Base-by-base conservation (phyloP, 1,140 invertebrate species). In the Trinorchestia longiramus region DNA sequence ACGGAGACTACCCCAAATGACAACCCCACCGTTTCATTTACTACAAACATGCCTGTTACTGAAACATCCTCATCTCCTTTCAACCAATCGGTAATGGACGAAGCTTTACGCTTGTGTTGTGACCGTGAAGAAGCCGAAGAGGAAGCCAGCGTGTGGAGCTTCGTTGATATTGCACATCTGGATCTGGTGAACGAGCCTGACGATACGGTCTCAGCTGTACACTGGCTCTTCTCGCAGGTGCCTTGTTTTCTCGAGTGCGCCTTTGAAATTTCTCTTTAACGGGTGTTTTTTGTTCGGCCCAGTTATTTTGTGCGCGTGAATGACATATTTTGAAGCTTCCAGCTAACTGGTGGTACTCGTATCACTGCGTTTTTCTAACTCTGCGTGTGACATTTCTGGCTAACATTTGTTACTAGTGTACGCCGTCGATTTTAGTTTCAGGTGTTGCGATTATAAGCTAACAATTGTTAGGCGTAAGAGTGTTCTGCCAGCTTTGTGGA, bases 161-260 rank as follows among this genome's bases (percentile, higher is more conserved):
- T 96, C 40, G 95, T 91, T 36, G 95, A 91, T 36, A 47, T 96
- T 47, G 95, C 95, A 0, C 11, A 91, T 43, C 77, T 96, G 41
- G 95, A 96, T 44, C 95, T 96, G 43, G 45, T 47, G n/a, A 57
- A 90, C 43, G 95, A 91, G 36, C 87, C 47, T 44, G 95, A 96
- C 45, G 95, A 96, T 8, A 91, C 95, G 15, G 47, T 96, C 87
- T 47, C 62, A 41, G 95, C 95, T 44, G 45, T 96, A 28, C 95
- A 96, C 87, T 88, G 87, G 53, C 90, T 96, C 87, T 88, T 96
- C 87, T 96, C 95, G 43, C 62, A 96, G 95, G 95, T 96, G 62
- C 87, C 62, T 40, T 77, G 44, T 43, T 40, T 43, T 42, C 41
- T 88, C 62, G 44, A 62, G 95, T 87, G 95, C 87, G 95, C 77